Base-by-base conservation (phyloP, 2,797 vertebrate species). In the Myotis planiceps region DNA sequence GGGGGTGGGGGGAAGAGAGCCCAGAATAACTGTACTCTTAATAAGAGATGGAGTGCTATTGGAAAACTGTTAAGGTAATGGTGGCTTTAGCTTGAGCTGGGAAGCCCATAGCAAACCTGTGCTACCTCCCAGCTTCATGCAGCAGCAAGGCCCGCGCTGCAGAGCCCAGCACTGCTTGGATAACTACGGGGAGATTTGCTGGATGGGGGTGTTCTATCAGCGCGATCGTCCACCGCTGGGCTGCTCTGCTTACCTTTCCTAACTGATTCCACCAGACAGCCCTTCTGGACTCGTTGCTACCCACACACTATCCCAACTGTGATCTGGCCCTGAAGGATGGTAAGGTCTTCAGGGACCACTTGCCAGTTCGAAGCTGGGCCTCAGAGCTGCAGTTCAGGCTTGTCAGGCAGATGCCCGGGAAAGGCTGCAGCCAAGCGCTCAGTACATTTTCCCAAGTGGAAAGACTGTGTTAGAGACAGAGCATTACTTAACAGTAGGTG, bases 401-500 rank as follows among this genome's bases (percentile, higher is more conserved):
- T 78, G 37, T 47, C 58, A 71, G 75, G 55, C 74, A 96, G 94
- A 92, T 87, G 83, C 6, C 1, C 82, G 25, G 79, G 42, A 53
- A 90, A 91, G 27, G 49, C 75, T 34, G 39, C 89, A 79, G 92
- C 91, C 96, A 94, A 94, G 66, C 9, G 78, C 74, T 65, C 72
- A 65, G 82, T 74, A 74, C 96, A 92, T 88, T 96, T 92, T 94
- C 87, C 84, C 74, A 81, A 60, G 65, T 83, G 96, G 85, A 93
- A 90, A 94, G 63, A 60, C 81, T 63, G 42, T 16, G 45, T 63
- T 86, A 27, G 87, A 96, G 92, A 83, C 90, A 95, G 92, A 94
- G 82, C 74, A 65, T 65, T 83, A 55, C 88, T 95, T 81, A 97
- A 82, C 95, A 94, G 95, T 53, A 90, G 95, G 96, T 93, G 96